phyloP scores from a whole-genome alignment of 2,113 vertebrate genomes.

The Tonatia bakeri region DNA sequence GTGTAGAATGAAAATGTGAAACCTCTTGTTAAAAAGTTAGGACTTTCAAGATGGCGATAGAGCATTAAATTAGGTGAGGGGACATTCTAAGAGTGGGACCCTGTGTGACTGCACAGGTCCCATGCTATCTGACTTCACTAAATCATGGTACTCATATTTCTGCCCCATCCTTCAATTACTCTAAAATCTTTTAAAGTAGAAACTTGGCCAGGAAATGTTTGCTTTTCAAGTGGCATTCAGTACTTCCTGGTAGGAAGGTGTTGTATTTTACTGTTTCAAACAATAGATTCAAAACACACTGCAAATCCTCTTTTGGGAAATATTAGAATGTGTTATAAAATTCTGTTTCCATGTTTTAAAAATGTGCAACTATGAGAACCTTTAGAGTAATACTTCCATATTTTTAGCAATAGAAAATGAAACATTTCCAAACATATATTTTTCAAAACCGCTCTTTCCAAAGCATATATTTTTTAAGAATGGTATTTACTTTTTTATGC shows the following conservation, averaged over 20 bases:
- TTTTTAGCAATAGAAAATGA: neutral
- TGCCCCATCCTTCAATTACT: neutral
- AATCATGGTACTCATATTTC: neutral
- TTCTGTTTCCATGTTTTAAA: neutral
- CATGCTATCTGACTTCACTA: neutral
- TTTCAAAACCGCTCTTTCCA: neutral
- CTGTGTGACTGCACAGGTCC: neutral
- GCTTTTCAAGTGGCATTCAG: neutral
- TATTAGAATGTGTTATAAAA: slow-evolving; percentile 26
- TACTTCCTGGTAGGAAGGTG: neutral
- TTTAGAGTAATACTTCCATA: neutral
- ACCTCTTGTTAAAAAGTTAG: neutral
- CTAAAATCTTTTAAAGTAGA: neutral
- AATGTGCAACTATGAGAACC: neutral
- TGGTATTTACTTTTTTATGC: neutral
- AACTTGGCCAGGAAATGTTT: neutral
- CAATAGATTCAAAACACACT: neutral
- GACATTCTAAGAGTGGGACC: neutral
- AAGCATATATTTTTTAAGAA: neutral
- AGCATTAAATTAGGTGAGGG: neutral
- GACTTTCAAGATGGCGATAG: neutral
- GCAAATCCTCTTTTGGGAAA: neutral
- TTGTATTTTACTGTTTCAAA: neutral
- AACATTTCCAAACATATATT: neutral
- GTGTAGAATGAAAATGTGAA: neutral